These are phyloP conservation scores for Trissoscelio sp. DNA, from an alignment of 2,888 invertebrate species.

Conservation along the genomic window DNA sequence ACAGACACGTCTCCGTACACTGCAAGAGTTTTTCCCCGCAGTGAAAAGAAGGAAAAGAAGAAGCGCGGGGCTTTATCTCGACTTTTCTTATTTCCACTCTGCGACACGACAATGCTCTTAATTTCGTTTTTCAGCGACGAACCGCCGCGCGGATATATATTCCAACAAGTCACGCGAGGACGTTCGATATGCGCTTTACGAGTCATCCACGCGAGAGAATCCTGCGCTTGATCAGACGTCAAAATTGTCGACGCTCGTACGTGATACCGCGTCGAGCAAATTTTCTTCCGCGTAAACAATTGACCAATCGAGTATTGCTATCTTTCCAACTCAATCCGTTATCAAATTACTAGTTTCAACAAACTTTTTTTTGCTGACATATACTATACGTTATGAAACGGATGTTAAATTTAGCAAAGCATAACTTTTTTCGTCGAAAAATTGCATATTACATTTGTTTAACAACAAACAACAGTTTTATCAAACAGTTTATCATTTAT, in stretches of 20 bases:
- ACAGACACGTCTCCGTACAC: slow-evolving; percentile 61
- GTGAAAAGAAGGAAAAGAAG: slow-evolving; percentile 47
- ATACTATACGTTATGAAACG: too few species aligned
- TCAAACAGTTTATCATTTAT: too few species aligned
- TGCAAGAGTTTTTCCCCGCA: slow-evolving; percentile 57
- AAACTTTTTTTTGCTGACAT: too few species aligned
- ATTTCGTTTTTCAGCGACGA: slow-evolving; percentile 76
- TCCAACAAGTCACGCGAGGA: slow-evolving; percentile 63
- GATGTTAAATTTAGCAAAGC: too few species aligned
- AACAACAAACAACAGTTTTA: too few species aligned
- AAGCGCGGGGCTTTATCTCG: slow-evolving; percentile 72
- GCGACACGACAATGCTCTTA: slow-evolving; percentile 82
- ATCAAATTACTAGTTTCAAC: background rate
- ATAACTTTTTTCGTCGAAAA: too few species aligned
- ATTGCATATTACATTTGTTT: too few species aligned
- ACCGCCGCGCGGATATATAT: slow-evolving; percentile 60
- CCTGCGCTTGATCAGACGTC: slow-evolving; percentile 71
- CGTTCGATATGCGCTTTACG: slow-evolving; percentile 65
- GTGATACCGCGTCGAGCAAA: slow-evolving; percentile 35
- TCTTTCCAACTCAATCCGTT: background rate
- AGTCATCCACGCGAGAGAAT: slow-evolving; percentile 65
- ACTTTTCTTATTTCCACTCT: slow-evolving; percentile 80
- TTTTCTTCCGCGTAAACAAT: slow-evolving; percentile 51
- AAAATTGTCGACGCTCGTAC: slow-evolving; percentile 68
- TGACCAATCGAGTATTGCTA: slow-evolving; percentile 18